Evolutionary conservation across 2,113 vertebrate species (phyloP).

Genomic region (Phocoena phocoena): DNA sequence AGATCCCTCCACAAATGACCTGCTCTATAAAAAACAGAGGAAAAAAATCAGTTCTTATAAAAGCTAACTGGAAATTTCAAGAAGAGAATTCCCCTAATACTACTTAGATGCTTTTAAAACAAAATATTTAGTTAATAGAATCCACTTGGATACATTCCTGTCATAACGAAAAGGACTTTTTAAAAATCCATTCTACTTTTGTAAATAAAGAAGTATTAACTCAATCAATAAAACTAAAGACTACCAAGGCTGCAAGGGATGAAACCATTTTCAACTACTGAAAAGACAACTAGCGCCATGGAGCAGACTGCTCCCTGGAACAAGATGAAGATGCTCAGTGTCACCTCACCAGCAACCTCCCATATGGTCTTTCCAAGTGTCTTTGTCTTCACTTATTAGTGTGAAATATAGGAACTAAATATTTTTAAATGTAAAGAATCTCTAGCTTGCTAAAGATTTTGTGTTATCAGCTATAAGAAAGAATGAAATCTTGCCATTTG

Average conservation of each 20-base stretch:
- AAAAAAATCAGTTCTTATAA: not conserved
- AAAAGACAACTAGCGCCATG: accelerated
- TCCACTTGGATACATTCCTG: not conserved
- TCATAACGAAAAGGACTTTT: not conserved
- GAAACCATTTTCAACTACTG: not conserved
- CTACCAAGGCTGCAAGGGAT: not conserved
- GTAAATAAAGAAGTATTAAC: not conserved
- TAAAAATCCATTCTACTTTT: not conserved
- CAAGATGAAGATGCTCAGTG: accelerated
- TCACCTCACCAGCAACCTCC: not conserved
- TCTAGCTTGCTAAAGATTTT: not conserved
- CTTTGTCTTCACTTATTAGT: not conserved
- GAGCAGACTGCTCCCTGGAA: not conserved
- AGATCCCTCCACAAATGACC: not conserved
- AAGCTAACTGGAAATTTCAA: not conserved
- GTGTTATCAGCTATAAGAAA: not conserved
- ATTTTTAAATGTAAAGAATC: not conserved
- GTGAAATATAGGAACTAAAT: not conserved
- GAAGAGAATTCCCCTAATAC: not conserved
- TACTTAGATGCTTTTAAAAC: not conserved
- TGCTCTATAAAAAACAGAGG: not conserved
- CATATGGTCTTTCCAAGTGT: not conserved
- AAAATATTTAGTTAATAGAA: conserved; percentile 20
- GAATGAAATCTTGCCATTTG: not conserved
- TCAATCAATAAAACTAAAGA: not conserved